A percentile compares a stretch with the other conserved stretches of the same genome.
Evolutionary conservation across 2,888 invertebrate genomes (phyloP).

Genomic region (Hyposoter didymator): DNA sequence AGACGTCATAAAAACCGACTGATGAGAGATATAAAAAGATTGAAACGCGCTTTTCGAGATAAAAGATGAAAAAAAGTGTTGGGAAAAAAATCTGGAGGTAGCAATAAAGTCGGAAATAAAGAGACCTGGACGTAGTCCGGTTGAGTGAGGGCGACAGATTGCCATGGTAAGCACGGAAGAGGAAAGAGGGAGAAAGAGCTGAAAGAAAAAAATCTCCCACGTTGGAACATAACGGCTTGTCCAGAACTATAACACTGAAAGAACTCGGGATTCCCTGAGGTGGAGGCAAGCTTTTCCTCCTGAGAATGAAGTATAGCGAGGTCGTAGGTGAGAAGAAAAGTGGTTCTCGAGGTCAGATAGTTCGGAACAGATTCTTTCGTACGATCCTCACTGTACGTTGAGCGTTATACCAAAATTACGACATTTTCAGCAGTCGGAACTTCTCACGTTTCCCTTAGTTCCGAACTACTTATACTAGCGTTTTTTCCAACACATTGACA

Average conservation of each 20-base stretch:
- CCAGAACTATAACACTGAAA: slow-evolving; percentile 43
- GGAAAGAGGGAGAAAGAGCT: slow-evolving; percentile 14
- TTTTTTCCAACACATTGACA: not conserved
- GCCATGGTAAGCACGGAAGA: not conserved
- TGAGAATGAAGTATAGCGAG: slow-evolving; percentile 60
- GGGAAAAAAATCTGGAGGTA: slow-evolving; percentile 7
- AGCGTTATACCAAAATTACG: slow-evolving; percentile 28
- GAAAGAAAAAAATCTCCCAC: slow-evolving; percentile 40
- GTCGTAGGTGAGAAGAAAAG: slow-evolving; percentile 63
- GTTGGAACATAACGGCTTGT: slow-evolving; percentile 49
- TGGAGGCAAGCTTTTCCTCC: slow-evolving; percentile 52
- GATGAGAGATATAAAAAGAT: not conserved
- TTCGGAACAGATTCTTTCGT: slow-evolving; percentile 62
- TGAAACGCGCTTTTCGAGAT: not conserved
- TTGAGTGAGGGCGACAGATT: slow-evolving; percentile 25
- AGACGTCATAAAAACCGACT: not conserved
- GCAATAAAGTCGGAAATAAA: slow-evolving; percentile 33
- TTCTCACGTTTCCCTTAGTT: not conserved
- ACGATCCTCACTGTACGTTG: slow-evolving; percentile 48
- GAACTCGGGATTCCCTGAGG: slow-evolving; percentile 36
- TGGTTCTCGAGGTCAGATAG: slow-evolving; percentile 68
- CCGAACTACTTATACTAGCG: not conserved
- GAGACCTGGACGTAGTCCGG: slow-evolving; percentile 20
- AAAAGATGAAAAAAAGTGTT: slow-evolving; percentile 23
- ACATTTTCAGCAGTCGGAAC: slow-evolving; percentile 7